These are phyloP conservation scores for Phenganax marumi DNA, from an alignment of 92 coral and sea anemone genomes.

Conservation along the genomic window DNA sequence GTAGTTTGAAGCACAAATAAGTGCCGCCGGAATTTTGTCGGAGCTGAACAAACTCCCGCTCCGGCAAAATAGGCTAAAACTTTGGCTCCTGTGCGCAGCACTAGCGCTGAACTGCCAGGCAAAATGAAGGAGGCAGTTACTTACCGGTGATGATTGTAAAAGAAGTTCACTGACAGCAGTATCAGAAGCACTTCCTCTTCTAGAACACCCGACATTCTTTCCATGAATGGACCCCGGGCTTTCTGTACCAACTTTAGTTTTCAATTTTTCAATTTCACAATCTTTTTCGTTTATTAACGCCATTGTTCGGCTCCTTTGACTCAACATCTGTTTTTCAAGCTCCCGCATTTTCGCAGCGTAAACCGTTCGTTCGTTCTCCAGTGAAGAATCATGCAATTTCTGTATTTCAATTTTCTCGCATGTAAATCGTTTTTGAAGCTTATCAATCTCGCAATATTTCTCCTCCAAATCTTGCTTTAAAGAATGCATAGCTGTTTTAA, in stretches of 20 bases:
- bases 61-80: too few relatives aligned
- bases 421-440: conserved; percentile 52
- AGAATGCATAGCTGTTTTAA: conserved; percentile 70
- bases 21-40: too few relatives aligned
- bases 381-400: conserved; percentile 57
- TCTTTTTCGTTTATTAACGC: conserved; percentile 89
- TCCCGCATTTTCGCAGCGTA: conserved; percentile 83
- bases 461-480: conserved; percentile 56
- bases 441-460: conserved; percentile 61
- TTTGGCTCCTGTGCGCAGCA: neutral
- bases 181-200: conserved; percentile 52
- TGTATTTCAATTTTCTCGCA: conserved; percentile 57
- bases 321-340: conserved; percentile 87
- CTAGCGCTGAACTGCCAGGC: neutral
- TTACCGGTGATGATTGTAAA: conserved; percentile 75
- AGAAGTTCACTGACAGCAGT: conserved; percentile 83
- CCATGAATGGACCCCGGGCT: neutral
- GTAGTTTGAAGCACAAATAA: too few relatives aligned
- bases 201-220: neutral
- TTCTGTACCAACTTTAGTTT: conserved; percentile 19
- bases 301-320: conserved; percentile 86
- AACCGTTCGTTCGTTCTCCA: conserved; percentile 59
- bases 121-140: conserved; percentile 26
- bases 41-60: too few relatives aligned
- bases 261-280: conserved; percentile 75